phyloP scores from a whole-genome alignment of 2,888 invertebrate species.

The Drosophila mayaguana region DNA sequence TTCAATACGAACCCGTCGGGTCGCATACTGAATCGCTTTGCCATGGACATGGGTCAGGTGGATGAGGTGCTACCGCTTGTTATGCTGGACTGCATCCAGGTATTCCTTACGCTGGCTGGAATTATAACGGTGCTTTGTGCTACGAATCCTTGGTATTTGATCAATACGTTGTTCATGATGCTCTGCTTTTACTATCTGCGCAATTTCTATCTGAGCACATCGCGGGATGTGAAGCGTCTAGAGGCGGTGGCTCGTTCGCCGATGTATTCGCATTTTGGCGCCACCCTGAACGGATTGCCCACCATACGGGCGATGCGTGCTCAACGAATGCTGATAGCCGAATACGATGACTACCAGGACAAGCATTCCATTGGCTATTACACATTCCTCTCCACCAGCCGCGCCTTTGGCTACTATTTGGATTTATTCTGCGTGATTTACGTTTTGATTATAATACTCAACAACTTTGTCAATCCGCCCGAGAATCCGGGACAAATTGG shows the following conservation, averaged over 20 bases:
- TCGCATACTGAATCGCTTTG: constrained; percentile 93
- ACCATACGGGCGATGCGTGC: constrained; percentile 96
- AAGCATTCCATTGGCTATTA: constrained; percentile 96
- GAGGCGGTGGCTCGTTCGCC: constrained; percentile 95
- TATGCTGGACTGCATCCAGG: constrained; percentile 87
- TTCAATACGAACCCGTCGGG: constrained; percentile 95
- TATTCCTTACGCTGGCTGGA: constrained; percentile 91
- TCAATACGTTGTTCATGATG: constrained; percentile 90
- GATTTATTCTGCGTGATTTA: constrained; percentile 95
- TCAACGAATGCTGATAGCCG: constrained; percentile 90
- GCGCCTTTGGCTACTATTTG: constrained; percentile 97
- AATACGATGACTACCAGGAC: constrained; percentile 93
- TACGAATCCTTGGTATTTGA: constrained; percentile 90
- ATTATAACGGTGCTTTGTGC: constrained; percentile 91
- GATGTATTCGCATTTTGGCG: constrained; percentile 96
- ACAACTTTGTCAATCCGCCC: constrained; percentile 91
- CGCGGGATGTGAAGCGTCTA: constrained; percentile 92
- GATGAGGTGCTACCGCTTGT: constrained; percentile 84
- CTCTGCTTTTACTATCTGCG: constrained; percentile 91
- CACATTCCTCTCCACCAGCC: constrained; percentile 93
- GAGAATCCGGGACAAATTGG: constrained; percentile 91
- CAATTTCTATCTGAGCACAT: constrained; percentile 91
- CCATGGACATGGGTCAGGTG: constrained; percentile 92
- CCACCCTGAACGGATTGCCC: constrained; percentile 95
- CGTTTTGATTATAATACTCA: constrained; percentile 93